phyloP scores from a whole-genome alignment of 2,888 invertebrate genomes.

The Cephus sareptanus region DNA sequence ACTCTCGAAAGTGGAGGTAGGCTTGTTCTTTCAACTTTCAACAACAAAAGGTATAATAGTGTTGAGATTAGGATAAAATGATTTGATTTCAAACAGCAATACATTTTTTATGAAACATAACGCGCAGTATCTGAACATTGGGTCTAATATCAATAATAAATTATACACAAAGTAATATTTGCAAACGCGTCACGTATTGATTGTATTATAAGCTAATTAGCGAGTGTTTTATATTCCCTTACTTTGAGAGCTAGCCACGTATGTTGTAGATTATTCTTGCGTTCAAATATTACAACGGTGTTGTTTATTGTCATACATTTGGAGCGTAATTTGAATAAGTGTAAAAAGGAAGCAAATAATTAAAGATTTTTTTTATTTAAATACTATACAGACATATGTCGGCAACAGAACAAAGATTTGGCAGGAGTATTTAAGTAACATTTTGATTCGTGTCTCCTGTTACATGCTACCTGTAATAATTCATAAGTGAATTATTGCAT shows the following conservation, averaged over 20 bases:
- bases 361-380: constrained; percentile 3
- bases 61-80: not conserved
- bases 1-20: too few relatives aligned
- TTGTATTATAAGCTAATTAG: not conserved
- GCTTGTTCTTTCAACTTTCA: too few relatives aligned
- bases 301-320: not conserved
- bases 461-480: not conserved
- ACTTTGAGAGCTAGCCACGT: not conserved
- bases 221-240: too few relatives aligned
- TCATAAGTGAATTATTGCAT: not conserved
- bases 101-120: not conserved
- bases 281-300: not conserved
- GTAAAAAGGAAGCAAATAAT: not conserved
- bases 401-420: constrained; percentile 3
- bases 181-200: not conserved
- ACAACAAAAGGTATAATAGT: too few relatives aligned
- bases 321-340: not conserved
- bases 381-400: constrained; percentile 6
- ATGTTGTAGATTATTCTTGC: not conserved
- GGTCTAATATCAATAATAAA: not conserved
- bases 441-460: not conserved
- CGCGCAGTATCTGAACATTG: not conserved
- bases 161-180: not conserved
- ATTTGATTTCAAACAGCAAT: not conserved
- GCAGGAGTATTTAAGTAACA: not conserved